Conservation (phyloP, 2,797 vertebrate species). For the Falco concolor region DNA sequence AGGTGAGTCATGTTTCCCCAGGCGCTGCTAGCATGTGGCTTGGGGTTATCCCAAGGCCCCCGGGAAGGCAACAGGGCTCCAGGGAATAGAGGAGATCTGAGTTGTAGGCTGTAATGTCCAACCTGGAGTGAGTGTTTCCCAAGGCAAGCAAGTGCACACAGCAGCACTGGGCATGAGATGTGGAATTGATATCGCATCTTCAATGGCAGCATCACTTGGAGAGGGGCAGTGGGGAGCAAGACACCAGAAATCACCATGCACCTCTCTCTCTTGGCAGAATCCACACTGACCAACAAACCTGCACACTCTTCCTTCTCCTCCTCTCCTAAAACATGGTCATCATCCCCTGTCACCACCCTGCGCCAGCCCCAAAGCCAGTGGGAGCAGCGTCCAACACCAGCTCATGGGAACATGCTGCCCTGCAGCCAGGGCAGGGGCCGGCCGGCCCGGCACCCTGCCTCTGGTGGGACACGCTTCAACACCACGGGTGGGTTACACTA, state of each 20-base stretch:
- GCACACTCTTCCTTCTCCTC: neutral
- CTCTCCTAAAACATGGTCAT: accelerated
- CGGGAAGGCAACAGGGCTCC: neutral
- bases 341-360: neutral
- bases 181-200: accelerated
- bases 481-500: neutral
- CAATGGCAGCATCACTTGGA: accelerated
- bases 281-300: neutral
- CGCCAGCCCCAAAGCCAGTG: neutral
- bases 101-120: neutral
- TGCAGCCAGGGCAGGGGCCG: neutral
- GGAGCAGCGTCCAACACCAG: neutral
- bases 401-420: neutral
- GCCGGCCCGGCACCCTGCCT: neutral
- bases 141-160: neutral
- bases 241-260: neutral
- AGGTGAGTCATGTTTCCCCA: constrained; percentile 11
- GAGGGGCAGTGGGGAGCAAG: neutral
- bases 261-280: constrained; percentile 11
- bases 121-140: accelerated
- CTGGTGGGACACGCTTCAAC: neutral
- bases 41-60: neutral
- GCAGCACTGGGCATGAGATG: neutral
- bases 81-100: neutral
- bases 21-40: neutral